Base-by-base conservation (phyloP, 2,888 invertebrate genomes). In the Dascillus cervinus region DNA sequence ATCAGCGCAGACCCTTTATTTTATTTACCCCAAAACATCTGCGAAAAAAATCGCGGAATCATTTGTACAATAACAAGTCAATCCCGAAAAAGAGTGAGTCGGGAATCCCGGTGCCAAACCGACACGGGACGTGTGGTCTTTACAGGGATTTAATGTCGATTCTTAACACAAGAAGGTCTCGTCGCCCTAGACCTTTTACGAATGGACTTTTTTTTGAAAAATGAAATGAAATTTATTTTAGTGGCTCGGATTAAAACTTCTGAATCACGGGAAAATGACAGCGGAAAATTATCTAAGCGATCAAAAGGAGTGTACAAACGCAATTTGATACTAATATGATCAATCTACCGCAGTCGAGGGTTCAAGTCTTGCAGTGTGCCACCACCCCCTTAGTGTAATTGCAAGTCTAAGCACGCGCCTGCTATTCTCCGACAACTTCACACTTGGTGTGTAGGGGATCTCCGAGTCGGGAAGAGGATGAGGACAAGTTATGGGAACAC, bases 391-490 rank as follows among this genome's bases (percentile, higher is more conserved):
- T 37, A 43, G 43, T 37, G 39, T 39, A 41, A 32, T 53, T 49
- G 45, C 41, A 43, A 58, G 53, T 51, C 59, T 33, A 43, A 48
- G 46, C 62, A 62, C 60, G 62, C 51, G 41, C 45, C 42, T 44
- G 53, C 62, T 53, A 59, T 62, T 62, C 55, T 54, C 57, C 52
- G 44, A 50, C 55, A 54, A 56, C 57, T 56, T 55, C 53, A 53
- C 55, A 55, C 56, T 53, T 53, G 47, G 48, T 38, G 35, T 39
- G 44, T 36, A 24, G 35, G 41, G 35, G 46, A 37, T 38, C 32
- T 26, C 26, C 20, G 26, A 29, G 12, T 30, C 29, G 20, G 11
- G 26, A 14, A 32, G 34, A 32, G 38, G 29, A 29, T 13, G 13
- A 23, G 34, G 26, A 21, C 33, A n/a, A n/a, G n/a, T n/a, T n/a